These are phyloP conservation scores for Gorsachius goisagi DNA, from an alignment of 2,113 vertebrate species.

Conservation along the genomic window DNA sequence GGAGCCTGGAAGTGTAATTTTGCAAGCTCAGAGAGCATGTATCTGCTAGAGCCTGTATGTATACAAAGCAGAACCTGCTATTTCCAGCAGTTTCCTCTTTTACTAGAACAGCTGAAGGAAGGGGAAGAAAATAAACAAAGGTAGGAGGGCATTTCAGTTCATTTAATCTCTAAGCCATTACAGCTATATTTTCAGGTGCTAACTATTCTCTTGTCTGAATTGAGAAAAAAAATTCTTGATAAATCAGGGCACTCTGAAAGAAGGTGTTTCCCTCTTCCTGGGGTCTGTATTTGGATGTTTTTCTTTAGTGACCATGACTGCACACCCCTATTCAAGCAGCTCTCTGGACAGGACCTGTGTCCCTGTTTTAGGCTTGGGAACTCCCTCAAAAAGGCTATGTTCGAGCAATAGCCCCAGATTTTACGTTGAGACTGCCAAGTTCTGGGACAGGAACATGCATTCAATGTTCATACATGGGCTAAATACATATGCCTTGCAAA, in stretches of 20 bases:
- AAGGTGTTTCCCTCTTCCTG: not conserved
- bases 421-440: not conserved
- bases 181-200: not conserved
- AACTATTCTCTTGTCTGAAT: not conserved
- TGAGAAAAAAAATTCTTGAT: not conserved
- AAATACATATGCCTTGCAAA: not conserved
- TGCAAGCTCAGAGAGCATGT: not conserved
- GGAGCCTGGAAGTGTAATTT: not conserved
- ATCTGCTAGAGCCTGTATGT: not conserved
- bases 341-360: not conserved
- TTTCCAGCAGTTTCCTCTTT: not conserved
- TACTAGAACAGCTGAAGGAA: not conserved
- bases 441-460: not conserved
- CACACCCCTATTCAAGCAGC: not conserved
- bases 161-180: not conserved
- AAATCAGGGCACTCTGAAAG: not conserved
- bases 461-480: not conserved
- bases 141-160: not conserved
- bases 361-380: not conserved
- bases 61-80: not conserved
- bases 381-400: not conserved
- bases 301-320: not conserved
- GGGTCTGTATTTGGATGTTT: not conserved
- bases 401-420: not conserved
- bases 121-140: not conserved